phyloP scores from a whole-genome alignment of 2,113 vertebrate species.

The Amphilophus citrinellus region DNA sequence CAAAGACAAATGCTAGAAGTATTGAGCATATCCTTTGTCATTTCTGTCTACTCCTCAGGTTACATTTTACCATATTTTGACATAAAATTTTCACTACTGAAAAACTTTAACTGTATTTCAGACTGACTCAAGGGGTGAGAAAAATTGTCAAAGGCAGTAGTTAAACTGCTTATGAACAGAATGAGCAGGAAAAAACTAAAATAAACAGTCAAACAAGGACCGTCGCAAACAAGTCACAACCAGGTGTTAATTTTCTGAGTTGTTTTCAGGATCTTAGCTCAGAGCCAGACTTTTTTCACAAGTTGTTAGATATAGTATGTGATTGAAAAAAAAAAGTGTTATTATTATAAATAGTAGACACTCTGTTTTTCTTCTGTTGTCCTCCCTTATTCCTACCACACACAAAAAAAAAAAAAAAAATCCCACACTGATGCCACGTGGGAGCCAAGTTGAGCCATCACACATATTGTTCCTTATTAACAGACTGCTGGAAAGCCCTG shows the following conservation, averaged over 20 bases:
- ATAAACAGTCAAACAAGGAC: neutral
- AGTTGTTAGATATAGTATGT: slow-evolving; percentile 19
- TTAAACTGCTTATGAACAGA: neutral
- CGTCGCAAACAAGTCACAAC: neutral
- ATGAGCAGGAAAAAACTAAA: neutral
- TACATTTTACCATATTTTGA: slow-evolving; percentile 1
- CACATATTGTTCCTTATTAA: slow-evolving; percentile 62
- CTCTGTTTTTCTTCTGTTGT: slow-evolving; percentile 68
- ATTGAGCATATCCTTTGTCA: neutral
- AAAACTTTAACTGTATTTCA: neutral
- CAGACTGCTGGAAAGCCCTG: slow-evolving; percentile 40
- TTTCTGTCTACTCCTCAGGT: neutral
- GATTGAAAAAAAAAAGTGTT: slow-evolving; percentile 56
- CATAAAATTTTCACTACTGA: neutral
- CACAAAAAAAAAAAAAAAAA: slow-evolving; percentile 16
- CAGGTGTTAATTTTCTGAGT: slow-evolving; percentile 33
- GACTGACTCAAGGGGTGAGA: neutral
- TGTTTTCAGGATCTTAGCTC: slow-evolving; percentile 27
- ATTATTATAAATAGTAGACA: slow-evolving; percentile 55
- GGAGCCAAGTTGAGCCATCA: slow-evolving; percentile 56
- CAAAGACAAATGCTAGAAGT: slow-evolving; percentile 7
- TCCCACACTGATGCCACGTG: slow-evolving; percentile 42
- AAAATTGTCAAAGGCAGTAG: neutral
- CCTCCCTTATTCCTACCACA: slow-evolving; percentile 38
- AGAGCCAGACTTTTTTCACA: slow-evolving; percentile 41